Percentiles rank a stretch among this genome's conserved stretches.
Evolutionary conservation across 2,888 invertebrate species (phyloP).

Genomic region (Andrena bicolor): DNA sequence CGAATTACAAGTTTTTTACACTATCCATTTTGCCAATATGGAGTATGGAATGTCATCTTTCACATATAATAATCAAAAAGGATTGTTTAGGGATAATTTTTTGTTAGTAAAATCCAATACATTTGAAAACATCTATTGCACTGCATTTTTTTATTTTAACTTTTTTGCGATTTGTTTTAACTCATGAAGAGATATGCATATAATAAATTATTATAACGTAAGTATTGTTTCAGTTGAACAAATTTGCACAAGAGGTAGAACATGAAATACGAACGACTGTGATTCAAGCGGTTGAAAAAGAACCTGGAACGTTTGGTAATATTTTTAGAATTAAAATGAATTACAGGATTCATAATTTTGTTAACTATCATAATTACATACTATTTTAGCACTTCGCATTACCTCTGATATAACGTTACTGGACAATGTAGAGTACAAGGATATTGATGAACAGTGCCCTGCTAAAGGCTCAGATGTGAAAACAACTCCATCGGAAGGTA

Average conservation of each 20-base stretch:
- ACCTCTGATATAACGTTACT: slow-evolving; percentile 87
- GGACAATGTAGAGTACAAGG: slow-evolving; percentile 87
- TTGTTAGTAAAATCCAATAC: background rate
- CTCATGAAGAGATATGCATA: background rate
- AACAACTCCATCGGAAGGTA: slow-evolving; percentile 16
- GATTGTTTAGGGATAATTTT: too few species aligned
- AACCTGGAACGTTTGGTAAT: slow-evolving; percentile 89
- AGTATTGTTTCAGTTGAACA: slow-evolving; percentile 87
- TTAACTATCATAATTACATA: slow-evolving; percentile 6
- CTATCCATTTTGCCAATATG: too few species aligned
- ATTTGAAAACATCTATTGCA: background rate
- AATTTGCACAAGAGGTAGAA: slow-evolving; percentile 90
- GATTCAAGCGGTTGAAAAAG: slow-evolving; percentile 90
- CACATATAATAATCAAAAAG: too few species aligned
- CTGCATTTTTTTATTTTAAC: background rate
- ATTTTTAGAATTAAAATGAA: slow-evolving; percentile 5
- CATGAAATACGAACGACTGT: slow-evolving; percentile 90
- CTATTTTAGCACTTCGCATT: slow-evolving; percentile 87
- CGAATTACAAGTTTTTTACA: too few species aligned
- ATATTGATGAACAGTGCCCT: slow-evolving; percentile 20
- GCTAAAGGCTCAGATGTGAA: background rate
- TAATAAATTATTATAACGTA: background rate
- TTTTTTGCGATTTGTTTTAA: background rate
- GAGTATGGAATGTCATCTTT: too few species aligned
- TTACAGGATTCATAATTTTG: slow-evolving; percentile 10